Evolutionary conservation across 2,113 vertebrate species (phyloP).

Genomic region (Spheniscus mendiculus): DNA sequence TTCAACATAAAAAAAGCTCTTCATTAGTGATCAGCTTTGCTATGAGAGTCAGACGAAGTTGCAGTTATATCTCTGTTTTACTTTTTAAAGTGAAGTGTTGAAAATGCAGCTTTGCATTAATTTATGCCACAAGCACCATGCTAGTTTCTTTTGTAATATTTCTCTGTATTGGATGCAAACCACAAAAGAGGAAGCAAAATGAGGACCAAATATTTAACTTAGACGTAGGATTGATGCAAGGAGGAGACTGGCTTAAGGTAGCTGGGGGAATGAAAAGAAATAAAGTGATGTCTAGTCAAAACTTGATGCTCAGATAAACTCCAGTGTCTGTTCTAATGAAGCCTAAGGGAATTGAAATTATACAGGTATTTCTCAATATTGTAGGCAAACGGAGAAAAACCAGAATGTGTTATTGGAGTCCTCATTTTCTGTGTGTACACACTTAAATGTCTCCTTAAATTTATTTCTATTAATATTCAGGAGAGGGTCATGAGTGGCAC

Average conservation of each 20-base stretch:
- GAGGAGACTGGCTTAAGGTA: neutral
- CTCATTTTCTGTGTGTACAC: neutral
- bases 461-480: neutral
- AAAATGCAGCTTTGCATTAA: neutral
- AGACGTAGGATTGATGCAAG: neutral
- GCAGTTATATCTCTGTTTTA: neutral
- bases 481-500: neutral
- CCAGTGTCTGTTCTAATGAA: neutral
- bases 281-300: neutral
- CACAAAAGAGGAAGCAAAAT: neutral
- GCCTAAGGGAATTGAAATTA: neutral
- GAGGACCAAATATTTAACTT: neutral
- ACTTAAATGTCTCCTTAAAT: neutral
- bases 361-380: neutral
- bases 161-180: neutral
- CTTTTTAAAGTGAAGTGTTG: neutral
- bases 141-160: neutral
- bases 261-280: neutral
- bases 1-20: neutral
- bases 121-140: neutral
- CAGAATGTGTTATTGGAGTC: neutral
- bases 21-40: neutral
- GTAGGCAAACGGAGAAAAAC: neutral
- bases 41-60: neutral
- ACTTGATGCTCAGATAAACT: neutral